Base-by-base conservation (phyloP, 2,888 invertebrate species). In the Vanessa cardui region DNA sequence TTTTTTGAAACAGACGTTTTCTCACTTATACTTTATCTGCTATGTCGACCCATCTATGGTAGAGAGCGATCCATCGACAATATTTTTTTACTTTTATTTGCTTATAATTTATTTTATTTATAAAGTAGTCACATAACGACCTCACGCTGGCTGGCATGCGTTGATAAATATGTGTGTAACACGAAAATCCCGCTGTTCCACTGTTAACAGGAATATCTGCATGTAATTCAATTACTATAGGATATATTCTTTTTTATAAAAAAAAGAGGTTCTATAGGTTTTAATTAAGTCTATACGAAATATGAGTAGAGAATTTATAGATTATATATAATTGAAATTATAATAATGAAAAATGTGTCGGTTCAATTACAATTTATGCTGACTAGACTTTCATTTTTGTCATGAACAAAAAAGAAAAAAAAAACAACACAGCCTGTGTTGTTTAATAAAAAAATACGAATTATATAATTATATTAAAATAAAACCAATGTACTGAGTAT, bases 81-180 rank as follows among this genome's bases (percentile, higher is more conserved):
- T 21, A 33, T 45, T 45, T 54, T 59, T 50, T 68, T 50, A 50
- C 50, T 66, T 45, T 62, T 65, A 65, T 60, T 60, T 60, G 60
- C 63, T 71, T 61, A 61, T 68, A 66, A 68, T 66, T 63, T 64
- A 66, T 68, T 71, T 64, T 58, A 68, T 66, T 66, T 68, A 72
- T 69, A 64, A 69, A 65, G 72, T 72, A 70, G 72, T 73, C 70
- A 67, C 70, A 68, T 70, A 70, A 69, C 63, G 68, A 60, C n/a
- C 66, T 60, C 75, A 70, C 73, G 76, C 74, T 74, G 54, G 77
- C 54, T 72, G 58, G 26, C 18, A 58, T 46, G 46, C 47, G 52
- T 62, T 75, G 78, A 78, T 79, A 76, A 75, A 79, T 75, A 70
- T 64, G 68, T 47, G 33, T 56, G 49, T 33, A 69, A 69, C 79